These are phyloP conservation scores for Colinus virginianus DNA, from an alignment of 2,113 vertebrate genomes.

Conservation along the genomic window DNA sequence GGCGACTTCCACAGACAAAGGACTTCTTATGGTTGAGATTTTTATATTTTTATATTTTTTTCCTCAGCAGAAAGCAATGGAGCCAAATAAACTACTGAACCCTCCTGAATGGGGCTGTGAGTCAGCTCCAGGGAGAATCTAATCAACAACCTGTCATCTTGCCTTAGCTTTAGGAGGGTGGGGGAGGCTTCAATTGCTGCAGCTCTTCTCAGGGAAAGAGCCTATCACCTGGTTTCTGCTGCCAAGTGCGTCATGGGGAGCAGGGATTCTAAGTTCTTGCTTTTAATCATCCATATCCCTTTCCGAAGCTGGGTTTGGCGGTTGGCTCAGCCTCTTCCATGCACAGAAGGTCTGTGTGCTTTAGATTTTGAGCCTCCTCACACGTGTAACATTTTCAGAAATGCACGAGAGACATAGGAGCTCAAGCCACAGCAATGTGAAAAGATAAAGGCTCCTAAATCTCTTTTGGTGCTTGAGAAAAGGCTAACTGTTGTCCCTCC, in stretches of 20 bases:
- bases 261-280: not conserved
- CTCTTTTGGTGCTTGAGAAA: not conserved
- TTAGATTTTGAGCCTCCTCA: not conserved
- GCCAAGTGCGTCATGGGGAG: not conserved
- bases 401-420: not conserved
- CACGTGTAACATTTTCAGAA: not conserved
- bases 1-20: not conserved
- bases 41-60: not conserved
- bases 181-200: not conserved
- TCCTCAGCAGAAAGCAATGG: not conserved
- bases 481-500: not conserved
- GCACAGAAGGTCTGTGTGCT: not conserved
- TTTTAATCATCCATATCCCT: not conserved
- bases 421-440: not conserved
- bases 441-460: not conserved
- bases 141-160: slow-evolving; percentile 13
- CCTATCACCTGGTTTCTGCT: not conserved
- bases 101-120: not conserved
- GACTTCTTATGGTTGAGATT: not conserved
- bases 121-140: slow-evolving; percentile 2
- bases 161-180: not conserved
- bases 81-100: slow-evolving; percentile 40
- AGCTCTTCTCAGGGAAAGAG: not conserved
- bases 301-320: not conserved
- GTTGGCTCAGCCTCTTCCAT: not conserved